Percentiles rank a stretch among this genome's conserved stretches.
These are phyloP conservation scores for Hylaea fasciaria DNA, from an alignment of 2,888 invertebrate species.

Conservation along the genomic window DNA sequence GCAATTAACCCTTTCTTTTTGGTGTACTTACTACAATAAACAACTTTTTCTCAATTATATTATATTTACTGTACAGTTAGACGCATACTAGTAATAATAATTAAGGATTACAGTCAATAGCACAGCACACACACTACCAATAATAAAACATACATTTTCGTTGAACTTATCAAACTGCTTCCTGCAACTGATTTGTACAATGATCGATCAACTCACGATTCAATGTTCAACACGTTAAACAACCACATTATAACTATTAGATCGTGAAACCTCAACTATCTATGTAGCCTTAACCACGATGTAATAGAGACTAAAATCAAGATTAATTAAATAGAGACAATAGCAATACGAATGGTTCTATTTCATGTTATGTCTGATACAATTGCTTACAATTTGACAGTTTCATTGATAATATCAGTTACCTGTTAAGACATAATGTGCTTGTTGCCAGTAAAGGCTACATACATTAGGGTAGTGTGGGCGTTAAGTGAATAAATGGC, in stretches of 20 bases:
- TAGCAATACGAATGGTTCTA: background rate
- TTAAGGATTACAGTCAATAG: no score
- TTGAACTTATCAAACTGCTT: constrained; percentile 37
- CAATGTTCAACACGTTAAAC: constrained; percentile 21
- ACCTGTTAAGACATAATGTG: constrained; percentile 42
- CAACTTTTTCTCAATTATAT: no score
- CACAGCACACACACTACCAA: constrained; percentile 18
- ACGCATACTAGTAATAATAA: no score
- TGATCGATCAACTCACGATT: constrained; percentile 33
- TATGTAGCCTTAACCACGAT: background rate
- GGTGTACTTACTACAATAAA: no score
- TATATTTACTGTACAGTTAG: no score
- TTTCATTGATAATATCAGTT: constrained; percentile 49
- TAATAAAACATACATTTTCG: constrained; percentile 31
- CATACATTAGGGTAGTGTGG: constrained; percentile 25
- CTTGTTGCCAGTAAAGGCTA: constrained; percentile 44
- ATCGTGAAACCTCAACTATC: background rate
- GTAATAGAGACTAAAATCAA: constrained; percentile 1
- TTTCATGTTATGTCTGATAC: constrained; percentile 45
- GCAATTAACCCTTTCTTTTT: no score
- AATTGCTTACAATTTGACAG: constrained; percentile 54
- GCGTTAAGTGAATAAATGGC: constrained; percentile 17
- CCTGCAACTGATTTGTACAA: constrained; percentile 34
- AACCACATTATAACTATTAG: background rate
- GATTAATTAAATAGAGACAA: background rate